These are phyloP conservation scores for Drosophila bifasciata DNA, from an alignment of 1,140 invertebrate genomes.

Conservation along the genomic window DNA sequence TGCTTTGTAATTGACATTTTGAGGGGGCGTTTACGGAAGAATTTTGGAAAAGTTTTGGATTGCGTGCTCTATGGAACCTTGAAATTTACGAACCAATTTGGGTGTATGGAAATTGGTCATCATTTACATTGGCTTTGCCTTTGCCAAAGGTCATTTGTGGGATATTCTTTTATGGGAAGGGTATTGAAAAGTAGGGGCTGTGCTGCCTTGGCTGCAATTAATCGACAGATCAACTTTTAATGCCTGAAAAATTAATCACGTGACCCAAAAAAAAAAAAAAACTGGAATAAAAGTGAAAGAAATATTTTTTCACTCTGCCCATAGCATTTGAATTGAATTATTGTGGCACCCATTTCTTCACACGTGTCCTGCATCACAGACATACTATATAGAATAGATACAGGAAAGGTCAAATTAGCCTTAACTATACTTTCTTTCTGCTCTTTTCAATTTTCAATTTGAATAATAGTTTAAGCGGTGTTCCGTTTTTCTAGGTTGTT, in stretches of 20 bases:
- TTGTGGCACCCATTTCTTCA: too few relatives aligned
- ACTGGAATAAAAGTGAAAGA: not conserved
- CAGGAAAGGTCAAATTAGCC: too few relatives aligned
- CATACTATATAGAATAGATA: too few relatives aligned
- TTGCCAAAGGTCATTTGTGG: conserved; percentile 59
- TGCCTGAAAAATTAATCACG: conserved; percentile 8
- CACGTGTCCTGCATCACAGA: too few relatives aligned
- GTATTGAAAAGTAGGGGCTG: not conserved
- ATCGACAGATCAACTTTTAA: not conserved
- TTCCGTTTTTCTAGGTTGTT: conserved; percentile 17
- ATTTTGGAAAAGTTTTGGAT: conserved; percentile 28
- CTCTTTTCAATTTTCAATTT: not conserved
- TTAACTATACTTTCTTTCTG: not conserved
- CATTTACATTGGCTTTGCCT: conserved; percentile 37
- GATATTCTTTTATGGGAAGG: not conserved
- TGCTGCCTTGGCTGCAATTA: not conserved
- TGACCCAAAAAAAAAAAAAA: conserved; percentile 12
- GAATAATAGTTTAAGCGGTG: too few relatives aligned
- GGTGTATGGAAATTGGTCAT: conserved; percentile 43
- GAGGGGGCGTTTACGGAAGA: not conserved
- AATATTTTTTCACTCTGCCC: too few relatives aligned
- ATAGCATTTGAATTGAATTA: too few relatives aligned
- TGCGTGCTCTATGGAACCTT: conserved; percentile 62
- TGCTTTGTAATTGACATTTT: conserved; percentile 49
- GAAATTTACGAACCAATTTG: conserved; percentile 46